Evolutionary conservation across 2,888 invertebrate species (phyloP).

Genomic region (Amphipoea lucens): DNA sequence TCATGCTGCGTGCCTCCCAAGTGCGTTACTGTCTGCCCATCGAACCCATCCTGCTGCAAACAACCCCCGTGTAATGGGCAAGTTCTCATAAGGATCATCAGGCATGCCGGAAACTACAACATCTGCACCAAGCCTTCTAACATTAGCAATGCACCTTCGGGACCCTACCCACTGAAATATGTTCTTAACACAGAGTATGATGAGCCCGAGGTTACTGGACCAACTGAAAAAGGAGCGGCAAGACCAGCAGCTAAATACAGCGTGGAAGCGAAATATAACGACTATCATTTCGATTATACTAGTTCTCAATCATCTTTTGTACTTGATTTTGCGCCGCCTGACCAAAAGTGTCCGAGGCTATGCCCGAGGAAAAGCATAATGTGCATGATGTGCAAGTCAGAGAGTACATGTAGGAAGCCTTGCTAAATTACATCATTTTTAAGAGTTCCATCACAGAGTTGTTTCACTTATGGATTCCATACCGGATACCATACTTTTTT

Average conservation of each 20-base stretch:
- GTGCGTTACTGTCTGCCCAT: constrained; percentile 74
- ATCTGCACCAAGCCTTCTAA: constrained; percentile 85
- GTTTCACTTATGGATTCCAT: neutral
- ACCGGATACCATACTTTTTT: neutral
- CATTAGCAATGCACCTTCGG: constrained; percentile 82
- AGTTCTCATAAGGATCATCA: constrained; percentile 81
- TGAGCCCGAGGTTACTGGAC: constrained; percentile 51
- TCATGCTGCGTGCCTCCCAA: constrained; percentile 74
- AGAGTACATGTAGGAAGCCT: constrained; percentile 16
- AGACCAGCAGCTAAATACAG: constrained; percentile 75
- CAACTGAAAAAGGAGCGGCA: constrained; percentile 23
- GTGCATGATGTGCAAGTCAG: constrained; percentile 70
- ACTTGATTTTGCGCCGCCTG: constrained; percentile 85
- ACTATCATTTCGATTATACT: constrained; percentile 86
- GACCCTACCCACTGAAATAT: constrained; percentile 85
- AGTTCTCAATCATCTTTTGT: constrained; percentile 86
- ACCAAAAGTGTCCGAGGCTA: constrained; percentile 77
- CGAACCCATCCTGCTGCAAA: constrained; percentile 74
- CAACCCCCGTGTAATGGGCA: constrained; percentile 67
- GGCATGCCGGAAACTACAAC: constrained; percentile 84
- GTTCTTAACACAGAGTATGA: constrained; percentile 78
- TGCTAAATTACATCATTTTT: constrained; percentile 11
- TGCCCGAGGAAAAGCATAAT: constrained; percentile 78
- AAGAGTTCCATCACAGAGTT: neutral
- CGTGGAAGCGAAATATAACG: constrained; percentile 86